Evolutionary conservation across 2,797 vertebrate species (phyloP), one percentile per base, ranked within the genome.

Genomic region (Botia almorhae): DNA sequence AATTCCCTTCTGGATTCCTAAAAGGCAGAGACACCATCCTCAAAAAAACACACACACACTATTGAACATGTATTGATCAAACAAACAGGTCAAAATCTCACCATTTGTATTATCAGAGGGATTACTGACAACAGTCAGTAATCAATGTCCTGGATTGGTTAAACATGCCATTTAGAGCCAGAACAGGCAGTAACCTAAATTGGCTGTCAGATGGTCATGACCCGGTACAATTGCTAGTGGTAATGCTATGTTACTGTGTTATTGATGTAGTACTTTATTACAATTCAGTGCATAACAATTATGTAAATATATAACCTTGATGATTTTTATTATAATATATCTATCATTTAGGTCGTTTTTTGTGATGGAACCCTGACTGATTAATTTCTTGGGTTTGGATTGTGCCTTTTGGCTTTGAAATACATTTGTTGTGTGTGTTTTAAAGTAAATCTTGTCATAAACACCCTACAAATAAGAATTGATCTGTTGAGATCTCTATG

Each of bases 391-490:
- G 7, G 13, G 17, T 29, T 48, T 58, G 17, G 7, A 58, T 26
- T 46, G 11, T 60, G 11, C 6, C 33, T 29, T 69, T 26, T 48
- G 19, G 33, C 13, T 12, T 50, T 48, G 23, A 26, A 11, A 13
- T 63, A 13, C 39, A 68, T 75, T 76, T 75, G 26, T 69, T 69
- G 43, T 74, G 63, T 51, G 39, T 51, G 39, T 69, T 75, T 75
- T 5, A 33, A 51, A 17, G 26, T 51, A 69, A 69, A 73, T 70
- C 29, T 68, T 46, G 36, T 78, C 65, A 23, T 77, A 69, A 80
- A 61, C 50, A 67, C 23, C 16, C 69, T 65, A 39, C 60, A 78
- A 81, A 81, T 69, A 74, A 71, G 14, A 69, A 81, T 81, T 53
- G 43, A 81, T 81, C 74, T 78, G 5, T 78, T 68, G 73, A 60